Percentiles rank a stretch among this genome's conserved stretches.
phyloP scores from a whole-genome alignment of 1,140 invertebrate species.

The Aphis craccivora region DNA sequence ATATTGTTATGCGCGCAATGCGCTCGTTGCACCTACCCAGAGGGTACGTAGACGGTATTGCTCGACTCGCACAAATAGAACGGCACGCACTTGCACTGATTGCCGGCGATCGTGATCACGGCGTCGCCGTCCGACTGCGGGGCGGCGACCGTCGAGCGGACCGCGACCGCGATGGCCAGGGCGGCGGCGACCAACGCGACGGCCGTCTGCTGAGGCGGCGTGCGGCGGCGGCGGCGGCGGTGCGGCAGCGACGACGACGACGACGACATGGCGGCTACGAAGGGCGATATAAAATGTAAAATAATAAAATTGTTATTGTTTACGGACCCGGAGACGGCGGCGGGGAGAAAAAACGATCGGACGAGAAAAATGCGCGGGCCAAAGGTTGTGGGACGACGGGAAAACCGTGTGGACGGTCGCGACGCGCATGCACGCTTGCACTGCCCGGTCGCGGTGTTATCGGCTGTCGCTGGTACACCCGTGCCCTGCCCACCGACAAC shows the following conservation, averaged over 20 bases:
- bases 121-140: neutral
- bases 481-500: neutral
- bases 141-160: neutral
- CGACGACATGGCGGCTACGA: neutral
- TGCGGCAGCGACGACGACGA: neutral
- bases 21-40: neutral
- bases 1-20: neutral
- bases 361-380: neutral
- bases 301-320: too few species aligned
- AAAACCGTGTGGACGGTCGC: neutral
- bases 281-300: too few species aligned
- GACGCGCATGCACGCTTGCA: conserved; percentile 8
- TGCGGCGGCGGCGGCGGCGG: neutral
- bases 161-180: neutral
- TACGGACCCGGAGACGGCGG: neutral
- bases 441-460: neutral
- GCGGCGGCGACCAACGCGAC: neutral
- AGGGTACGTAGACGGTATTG: neutral
- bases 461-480: neutral
- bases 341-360: neutral
- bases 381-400: neutral
- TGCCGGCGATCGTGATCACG: neutral
- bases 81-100: neutral
- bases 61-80: neutral
- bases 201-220: neutral